A percentile compares a stretch with the other conserved stretches of the same genome.
These are phyloP conservation scores for Triplophysa dalaica DNA, from an alignment of 2,113 vertebrate species.

Conservation along the genomic window DNA sequence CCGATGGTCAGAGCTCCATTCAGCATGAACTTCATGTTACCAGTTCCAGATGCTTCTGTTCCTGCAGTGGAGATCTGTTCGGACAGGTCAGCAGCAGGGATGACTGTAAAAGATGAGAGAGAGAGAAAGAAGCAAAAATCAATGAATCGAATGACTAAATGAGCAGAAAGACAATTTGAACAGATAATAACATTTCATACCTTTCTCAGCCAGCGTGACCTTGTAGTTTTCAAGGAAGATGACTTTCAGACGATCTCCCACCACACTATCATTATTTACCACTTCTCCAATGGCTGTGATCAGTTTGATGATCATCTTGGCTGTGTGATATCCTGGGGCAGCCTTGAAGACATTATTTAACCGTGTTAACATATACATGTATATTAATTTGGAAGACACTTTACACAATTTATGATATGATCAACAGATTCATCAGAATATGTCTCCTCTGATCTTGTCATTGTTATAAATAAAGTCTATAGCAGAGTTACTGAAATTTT, in stretches of 20 bases:
- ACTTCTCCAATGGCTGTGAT: slow-evolving; percentile 89
- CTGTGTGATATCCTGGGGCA: slow-evolving; percentile 90
- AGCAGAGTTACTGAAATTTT: too few relatives aligned
- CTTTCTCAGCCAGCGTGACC: slow-evolving; percentile 89
- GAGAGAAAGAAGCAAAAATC: not conserved
- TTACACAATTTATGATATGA: too few relatives aligned
- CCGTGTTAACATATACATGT: too few relatives aligned
- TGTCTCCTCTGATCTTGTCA: too few relatives aligned
- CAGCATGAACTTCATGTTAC: slow-evolving; percentile 96
- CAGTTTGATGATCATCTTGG: slow-evolving; percentile 90
- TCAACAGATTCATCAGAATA: too few relatives aligned
- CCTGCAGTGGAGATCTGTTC: slow-evolving; percentile 93
- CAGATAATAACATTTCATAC: slow-evolving; percentile 59
- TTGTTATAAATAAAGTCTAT: too few relatives aligned
- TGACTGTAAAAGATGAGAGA: slow-evolving; percentile 63
- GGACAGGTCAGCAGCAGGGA: slow-evolving; percentile 87
- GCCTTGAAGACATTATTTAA: slow-evolving; percentile 69
- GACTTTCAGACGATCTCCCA: slow-evolving; percentile 88
- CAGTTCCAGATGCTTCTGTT: slow-evolving; percentile 89
- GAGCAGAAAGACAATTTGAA: not conserved
- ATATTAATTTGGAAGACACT: too few relatives aligned
- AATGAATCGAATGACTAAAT: not conserved
- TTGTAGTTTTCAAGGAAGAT: slow-evolving; percentile 93
- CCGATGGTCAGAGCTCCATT: slow-evolving; percentile 90
- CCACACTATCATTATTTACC: slow-evolving; percentile 83